Evolutionary conservation across 1,140 invertebrate species (phyloP).

Genomic region (Atopsyche davidsoni): DNA sequence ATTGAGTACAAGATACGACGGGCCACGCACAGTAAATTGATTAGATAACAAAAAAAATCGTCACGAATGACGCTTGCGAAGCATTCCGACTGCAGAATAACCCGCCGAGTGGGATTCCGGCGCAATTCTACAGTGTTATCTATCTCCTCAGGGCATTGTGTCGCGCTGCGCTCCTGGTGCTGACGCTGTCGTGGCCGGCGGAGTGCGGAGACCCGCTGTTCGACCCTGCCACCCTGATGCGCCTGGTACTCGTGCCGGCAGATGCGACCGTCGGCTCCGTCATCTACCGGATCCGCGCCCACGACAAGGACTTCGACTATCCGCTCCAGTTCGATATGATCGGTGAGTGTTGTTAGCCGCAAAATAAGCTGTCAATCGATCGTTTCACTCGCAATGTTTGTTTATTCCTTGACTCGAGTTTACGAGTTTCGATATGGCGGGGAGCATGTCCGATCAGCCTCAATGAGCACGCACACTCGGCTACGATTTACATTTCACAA

Average conservation of each 20-base stretch:
- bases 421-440: neutral
- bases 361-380: neutral
- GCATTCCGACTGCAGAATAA: too few species aligned
- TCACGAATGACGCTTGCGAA: too few species aligned
- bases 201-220: slow-evolving; percentile 63
- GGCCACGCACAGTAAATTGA: too few species aligned
- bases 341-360: slow-evolving; percentile 44
- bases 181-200: slow-evolving; percentile 30
- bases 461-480: slow-evolving; percentile 9
- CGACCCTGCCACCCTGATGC: slow-evolving; percentile 74
- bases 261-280: slow-evolving; percentile 74
- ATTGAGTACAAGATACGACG: too few species aligned
- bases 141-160: slow-evolving; percentile 23
- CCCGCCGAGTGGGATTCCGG: too few species aligned
- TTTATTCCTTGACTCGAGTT: neutral
- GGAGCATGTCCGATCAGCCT: slow-evolving; percentile 18
- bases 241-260: slow-evolving; percentile 70
- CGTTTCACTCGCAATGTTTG: neutral
- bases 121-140: neutral
- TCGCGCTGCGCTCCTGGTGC: slow-evolving; percentile 37
- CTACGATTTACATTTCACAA: slow-evolving; percentile 19
- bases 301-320: slow-evolving; percentile 81
- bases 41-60: too few species aligned
- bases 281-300: slow-evolving; percentile 79
- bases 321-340: slow-evolving; percentile 74